These are phyloP conservation scores for Pogonus chalceus DNA, from an alignment of 1,140 invertebrate species.

Conservation along the genomic window DNA sequence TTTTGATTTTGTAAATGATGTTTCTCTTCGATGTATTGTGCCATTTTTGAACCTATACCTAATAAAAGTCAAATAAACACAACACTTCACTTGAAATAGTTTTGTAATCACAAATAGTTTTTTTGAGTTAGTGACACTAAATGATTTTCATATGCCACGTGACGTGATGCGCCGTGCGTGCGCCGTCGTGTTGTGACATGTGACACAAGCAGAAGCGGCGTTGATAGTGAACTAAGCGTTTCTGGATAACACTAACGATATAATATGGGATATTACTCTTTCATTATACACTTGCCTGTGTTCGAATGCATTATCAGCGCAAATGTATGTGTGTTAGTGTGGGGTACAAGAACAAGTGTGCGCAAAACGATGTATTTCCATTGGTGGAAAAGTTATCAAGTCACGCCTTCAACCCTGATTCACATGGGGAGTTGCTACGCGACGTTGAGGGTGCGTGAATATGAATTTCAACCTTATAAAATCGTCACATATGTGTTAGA, in stretches of 20 bases:
- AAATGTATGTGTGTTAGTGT: neutral
- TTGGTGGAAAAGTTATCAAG: conserved; percentile 20
- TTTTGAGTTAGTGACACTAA: too few relatives aligned
- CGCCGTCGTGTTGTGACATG: conserved; percentile 23
- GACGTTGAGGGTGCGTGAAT: conserved; percentile 15
- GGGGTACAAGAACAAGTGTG: conserved; percentile 15
- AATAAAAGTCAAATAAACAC: too few relatives aligned
- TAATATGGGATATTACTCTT: neutral
- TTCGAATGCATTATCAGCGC: neutral
- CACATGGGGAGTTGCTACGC: conserved; percentile 25
- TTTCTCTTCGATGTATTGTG: conserved; percentile 19
- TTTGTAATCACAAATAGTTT: too few relatives aligned
- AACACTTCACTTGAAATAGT: too few relatives aligned
- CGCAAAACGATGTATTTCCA: conserved; percentile 15
- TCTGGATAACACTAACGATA: neutral
- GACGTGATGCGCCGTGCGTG: too few relatives aligned
- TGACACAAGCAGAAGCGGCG: neutral
- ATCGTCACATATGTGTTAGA: neutral
- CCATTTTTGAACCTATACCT: too few relatives aligned
- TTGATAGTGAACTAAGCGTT: conserved; percentile 8
- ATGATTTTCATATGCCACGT: too few relatives aligned
- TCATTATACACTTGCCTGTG: neutral
- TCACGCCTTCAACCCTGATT: conserved; percentile 26
- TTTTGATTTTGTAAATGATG: conserved; percentile 15
- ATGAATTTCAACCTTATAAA: neutral